Evolutionary conservation across 2,888 invertebrate species (phyloP), one percentile per base, ranked within the genome.

Genomic region (Drosophila meridionalis): DNA sequence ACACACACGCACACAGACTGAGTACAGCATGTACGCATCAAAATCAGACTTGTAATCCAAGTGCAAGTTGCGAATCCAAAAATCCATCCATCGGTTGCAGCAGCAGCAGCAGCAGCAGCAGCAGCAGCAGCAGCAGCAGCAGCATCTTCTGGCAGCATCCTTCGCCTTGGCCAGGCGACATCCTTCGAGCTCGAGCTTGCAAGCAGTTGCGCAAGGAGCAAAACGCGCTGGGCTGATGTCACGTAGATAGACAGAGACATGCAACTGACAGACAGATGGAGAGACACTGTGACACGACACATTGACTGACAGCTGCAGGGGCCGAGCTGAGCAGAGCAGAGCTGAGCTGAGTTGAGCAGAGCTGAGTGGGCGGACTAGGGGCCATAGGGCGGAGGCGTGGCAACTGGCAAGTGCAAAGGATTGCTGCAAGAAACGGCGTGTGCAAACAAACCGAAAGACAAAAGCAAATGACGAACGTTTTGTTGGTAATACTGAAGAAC

Each of bases 231-330:
- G 82, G 78, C 84, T 87, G 90, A 91, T 91, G 90, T 91, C 91
- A 90, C 92, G 89, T 91, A 91, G 89, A 90, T 81, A 83, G 83
- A 82, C 80, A 90, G 73, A 86, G 90, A 87, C 89, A 85, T 91
- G 92, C 87, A 86, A 90, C 83, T 92, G 92, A 92, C 92, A 91
- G 90, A 90, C 89, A 91, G 88, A 87, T 89, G 87, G 89, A 92
- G 86, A 90, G 88, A 90, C 91, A 91, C 82, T 87, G 87, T 89
- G 90, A 89, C 91, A 89, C 88, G 89, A 90, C 90, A 87, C 85
- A 91, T 87, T 92, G 91, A 91, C 91, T 91, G 91, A 92, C 91
- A 91, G 84, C 80, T 83, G 85, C 82, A 82, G 80, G 83, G 91
- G 74, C 76, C 80, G 68, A 76, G 64, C 61, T 14, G 56, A 42